Percentiles rank a stretch among this genome's conserved stretches.
These are phyloP conservation scores for Chaetogeoica ovagalla DNA, from an alignment of 2,888 invertebrate genomes.

Conservation along the genomic window DNA sequence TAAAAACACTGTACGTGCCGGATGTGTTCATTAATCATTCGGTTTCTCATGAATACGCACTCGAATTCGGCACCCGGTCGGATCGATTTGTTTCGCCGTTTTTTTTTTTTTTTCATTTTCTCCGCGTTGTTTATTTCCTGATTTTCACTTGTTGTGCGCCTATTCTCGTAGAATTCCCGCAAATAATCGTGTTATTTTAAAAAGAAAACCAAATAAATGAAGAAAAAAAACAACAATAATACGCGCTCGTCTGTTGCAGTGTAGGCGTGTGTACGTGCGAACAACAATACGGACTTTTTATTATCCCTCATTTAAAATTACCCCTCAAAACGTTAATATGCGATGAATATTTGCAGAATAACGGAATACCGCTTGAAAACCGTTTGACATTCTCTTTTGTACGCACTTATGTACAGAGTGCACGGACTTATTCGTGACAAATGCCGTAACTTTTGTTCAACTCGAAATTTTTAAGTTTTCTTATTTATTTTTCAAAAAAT, in stretches of 20 bases:
- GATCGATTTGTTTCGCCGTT: conserved; percentile 41
- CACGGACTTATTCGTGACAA: no score
- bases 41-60: conserved; percentile 11
- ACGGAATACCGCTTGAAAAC: neutral
- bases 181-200: conserved; percentile 1
- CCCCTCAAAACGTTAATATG: neutral
- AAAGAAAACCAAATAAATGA: neutral
- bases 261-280: neutral
- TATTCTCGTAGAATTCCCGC: neutral
- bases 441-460: no score
- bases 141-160: conserved; percentile 19
- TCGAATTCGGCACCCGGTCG: neutral
- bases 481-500: no score
- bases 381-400: conserved; percentile 17
- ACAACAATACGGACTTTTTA: neutral
- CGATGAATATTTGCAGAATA: conserved; percentile 4
- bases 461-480: no score
- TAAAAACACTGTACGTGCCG: neutral
- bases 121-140: conserved; percentile 5
- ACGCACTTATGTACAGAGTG: neutral
- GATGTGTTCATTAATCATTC: conserved; percentile 22
- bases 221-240: neutral
- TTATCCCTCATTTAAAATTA: conserved; percentile 20
- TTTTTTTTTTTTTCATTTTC: neutral
- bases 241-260: neutral